Conservation (phyloP, 2,888 invertebrate species). For the Pherbina coryleti region DNA sequence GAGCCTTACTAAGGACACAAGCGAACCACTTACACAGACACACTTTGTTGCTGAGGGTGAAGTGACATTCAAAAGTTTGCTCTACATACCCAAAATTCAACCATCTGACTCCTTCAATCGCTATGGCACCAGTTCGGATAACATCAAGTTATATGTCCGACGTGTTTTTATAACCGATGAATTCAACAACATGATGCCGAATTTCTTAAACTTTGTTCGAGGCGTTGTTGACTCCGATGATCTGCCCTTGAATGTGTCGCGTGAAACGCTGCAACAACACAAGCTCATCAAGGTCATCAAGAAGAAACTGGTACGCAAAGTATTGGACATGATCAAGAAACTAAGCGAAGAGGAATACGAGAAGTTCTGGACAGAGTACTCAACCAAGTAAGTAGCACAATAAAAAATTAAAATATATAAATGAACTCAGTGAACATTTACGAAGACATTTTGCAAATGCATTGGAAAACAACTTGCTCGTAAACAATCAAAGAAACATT, state of each 20-base stretch:
- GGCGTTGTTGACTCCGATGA: constrained; percentile 99
- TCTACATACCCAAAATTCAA: constrained; percentile 92
- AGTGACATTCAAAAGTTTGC: constrained; percentile 96
- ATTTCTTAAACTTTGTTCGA: constrained; percentile 93
- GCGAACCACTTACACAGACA: constrained; percentile 83
- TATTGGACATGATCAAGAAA: constrained; percentile 98
- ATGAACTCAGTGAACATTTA: neutral
- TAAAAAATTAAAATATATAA: neutral
- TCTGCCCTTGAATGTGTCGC: constrained; percentile 96
- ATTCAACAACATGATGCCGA: constrained; percentile 99
- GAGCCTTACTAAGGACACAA: constrained; percentile 89
- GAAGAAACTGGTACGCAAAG: constrained; percentile 98
- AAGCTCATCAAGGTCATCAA: constrained; percentile 99
- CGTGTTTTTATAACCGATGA: constrained; percentile 99
- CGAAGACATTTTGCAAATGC: neutral
- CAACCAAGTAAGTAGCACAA: constrained; percentile 83
- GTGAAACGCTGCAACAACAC: constrained; percentile 98
- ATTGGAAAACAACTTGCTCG: too few species aligned
- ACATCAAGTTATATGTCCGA: constrained; percentile 96
- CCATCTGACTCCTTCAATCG: constrained; percentile 95
- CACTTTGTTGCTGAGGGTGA: constrained; percentile 99
- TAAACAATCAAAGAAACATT: too few species aligned
- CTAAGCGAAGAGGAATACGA: constrained; percentile 89
- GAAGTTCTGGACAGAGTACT: constrained; percentile 99
- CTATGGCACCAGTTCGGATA: constrained; percentile 94